phyloP scores from a whole-genome alignment of 2,888 invertebrate genomes.

The Acleris literana region DNA sequence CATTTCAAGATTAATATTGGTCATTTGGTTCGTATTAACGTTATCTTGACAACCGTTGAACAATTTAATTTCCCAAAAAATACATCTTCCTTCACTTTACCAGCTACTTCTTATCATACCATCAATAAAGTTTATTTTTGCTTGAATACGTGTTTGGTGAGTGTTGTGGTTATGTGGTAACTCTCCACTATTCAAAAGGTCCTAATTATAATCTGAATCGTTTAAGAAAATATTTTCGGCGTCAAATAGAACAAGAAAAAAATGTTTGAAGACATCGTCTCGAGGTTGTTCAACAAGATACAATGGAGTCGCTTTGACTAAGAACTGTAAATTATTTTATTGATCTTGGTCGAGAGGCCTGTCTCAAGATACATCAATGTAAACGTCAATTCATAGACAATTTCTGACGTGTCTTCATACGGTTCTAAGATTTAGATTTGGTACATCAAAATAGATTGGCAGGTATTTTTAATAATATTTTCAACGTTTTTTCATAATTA shows the following conservation, averaged over 20 bases:
- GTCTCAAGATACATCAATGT: too few relatives aligned
- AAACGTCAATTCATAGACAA: too few relatives aligned
- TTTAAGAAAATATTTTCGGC: conserved; percentile 80
- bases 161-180: conserved; percentile 39
- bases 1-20: conserved; percentile 76
- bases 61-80: conserved; percentile 42
- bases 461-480: too few relatives aligned
- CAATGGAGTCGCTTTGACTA: conserved; percentile 45
- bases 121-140: conserved; percentile 12
- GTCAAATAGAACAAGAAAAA: conserved; percentile 72
- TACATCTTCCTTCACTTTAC: conserved; percentile 1
- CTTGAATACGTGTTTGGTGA: conserved; percentile 17
- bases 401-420: too few relatives aligned
- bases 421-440: too few relatives aligned
- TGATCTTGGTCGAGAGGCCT: not conserved
- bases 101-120: conserved; percentile 5
- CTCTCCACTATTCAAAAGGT: conserved; percentile 63
- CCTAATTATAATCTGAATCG: conserved; percentile 82
- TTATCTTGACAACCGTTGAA: conserved; percentile 57
- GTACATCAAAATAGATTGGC: too few relatives aligned
- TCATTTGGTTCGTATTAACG: conserved; percentile 70
- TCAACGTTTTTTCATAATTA: too few relatives aligned
- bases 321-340: not conserved
- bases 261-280: conserved; percentile 75
- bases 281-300: conserved; percentile 69